phyloP scores from a whole-genome alignment of 53 echinoderm and acorn worm genomes.

The Zoroaster sp. region DNA sequence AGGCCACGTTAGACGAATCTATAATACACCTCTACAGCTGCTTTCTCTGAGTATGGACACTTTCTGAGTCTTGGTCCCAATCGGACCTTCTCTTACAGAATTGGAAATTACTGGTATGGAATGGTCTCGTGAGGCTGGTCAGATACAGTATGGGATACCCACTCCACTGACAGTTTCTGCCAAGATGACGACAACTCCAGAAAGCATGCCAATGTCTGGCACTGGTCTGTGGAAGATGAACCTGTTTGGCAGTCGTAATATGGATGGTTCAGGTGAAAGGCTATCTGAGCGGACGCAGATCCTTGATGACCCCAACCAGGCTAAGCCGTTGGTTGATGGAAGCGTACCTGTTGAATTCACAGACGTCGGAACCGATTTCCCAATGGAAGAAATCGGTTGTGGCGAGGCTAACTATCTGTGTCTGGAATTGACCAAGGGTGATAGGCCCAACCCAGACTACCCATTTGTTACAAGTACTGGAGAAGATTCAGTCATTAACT shows the following conservation, averaged over 20 bases:
- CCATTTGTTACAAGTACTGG: conserved; percentile 62
- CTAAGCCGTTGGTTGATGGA: conserved; percentile 44
- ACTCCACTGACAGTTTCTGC: conserved; percentile 62
- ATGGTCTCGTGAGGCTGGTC: conserved; percentile 69
- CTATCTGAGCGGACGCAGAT: conserved; percentile 69
- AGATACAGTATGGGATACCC: conserved; percentile 62
- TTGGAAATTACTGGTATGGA: conserved; percentile 55
- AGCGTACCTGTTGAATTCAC: conserved; percentile 62
- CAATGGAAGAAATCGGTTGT: conserved; percentile 77
- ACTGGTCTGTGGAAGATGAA: conserved; percentile 82
- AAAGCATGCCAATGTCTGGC: conserved; percentile 60
- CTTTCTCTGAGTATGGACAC: background rate
- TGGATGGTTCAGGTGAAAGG: conserved; percentile 64
- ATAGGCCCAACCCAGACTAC: conserved; percentile 70
- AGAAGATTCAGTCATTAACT: conserved; percentile 50
- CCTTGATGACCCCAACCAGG: conserved; percentile 51
- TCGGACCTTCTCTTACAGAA: conserved; percentile 14
- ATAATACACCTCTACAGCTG: background rate
- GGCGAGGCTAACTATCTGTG: conserved; percentile 79
- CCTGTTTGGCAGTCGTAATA: conserved; percentile 80
- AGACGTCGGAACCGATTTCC: conserved; percentile 50
- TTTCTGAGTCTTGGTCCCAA: background rate
- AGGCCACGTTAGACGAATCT: background rate
- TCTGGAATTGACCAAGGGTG: conserved; percentile 77
- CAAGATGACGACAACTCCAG: conserved; percentile 54